Conservation (phyloP, 1,140 invertebrate genomes). For the Eufriesea mexicana region DNA sequence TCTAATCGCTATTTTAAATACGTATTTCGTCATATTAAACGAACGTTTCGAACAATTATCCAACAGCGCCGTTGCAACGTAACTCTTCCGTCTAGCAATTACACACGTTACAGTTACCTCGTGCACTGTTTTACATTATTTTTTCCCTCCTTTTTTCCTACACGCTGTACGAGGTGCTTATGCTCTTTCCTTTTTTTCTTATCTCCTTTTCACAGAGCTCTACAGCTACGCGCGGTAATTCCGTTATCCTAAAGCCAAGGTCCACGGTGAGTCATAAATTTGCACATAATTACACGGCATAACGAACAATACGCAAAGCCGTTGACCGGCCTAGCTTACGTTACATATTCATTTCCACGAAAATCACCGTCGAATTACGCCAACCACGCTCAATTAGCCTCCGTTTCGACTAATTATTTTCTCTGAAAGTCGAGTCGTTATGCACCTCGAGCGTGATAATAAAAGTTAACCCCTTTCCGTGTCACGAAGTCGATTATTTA, state of each 20-base stretch:
- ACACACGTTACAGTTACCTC: slow-evolving; percentile 15
- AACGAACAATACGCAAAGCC: slow-evolving; percentile 3
- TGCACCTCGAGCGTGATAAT: neutral
- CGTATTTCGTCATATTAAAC: neutral
- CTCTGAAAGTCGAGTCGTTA: slow-evolving; percentile 3
- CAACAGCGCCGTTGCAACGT: neutral
- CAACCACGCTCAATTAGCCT: neutral
- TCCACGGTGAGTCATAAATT: slow-evolving; percentile 28
- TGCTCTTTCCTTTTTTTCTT: neutral
- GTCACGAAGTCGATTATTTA: neutral
- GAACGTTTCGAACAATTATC: neutral
- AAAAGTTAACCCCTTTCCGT: neutral
- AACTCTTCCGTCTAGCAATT: neutral
- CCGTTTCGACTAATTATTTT: slow-evolving; percentile 17
- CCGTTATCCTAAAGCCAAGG: slow-evolving; percentile 30
- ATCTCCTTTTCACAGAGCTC: neutral
- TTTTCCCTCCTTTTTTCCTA: neutral
- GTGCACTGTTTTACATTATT: neutral
- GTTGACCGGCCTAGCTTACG: slow-evolving; percentile 5
- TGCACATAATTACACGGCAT: slow-evolving; percentile 26
- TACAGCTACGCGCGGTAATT: neutral
- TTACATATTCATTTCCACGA: slow-evolving; percentile 36
- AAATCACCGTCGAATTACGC: slow-evolving; percentile 19
- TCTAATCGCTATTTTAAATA: too few species aligned
- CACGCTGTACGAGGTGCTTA: too few species aligned